Conservation (phyloP, 2,888 invertebrate genomes). For the Herminia tarsipennalis region DNA sequence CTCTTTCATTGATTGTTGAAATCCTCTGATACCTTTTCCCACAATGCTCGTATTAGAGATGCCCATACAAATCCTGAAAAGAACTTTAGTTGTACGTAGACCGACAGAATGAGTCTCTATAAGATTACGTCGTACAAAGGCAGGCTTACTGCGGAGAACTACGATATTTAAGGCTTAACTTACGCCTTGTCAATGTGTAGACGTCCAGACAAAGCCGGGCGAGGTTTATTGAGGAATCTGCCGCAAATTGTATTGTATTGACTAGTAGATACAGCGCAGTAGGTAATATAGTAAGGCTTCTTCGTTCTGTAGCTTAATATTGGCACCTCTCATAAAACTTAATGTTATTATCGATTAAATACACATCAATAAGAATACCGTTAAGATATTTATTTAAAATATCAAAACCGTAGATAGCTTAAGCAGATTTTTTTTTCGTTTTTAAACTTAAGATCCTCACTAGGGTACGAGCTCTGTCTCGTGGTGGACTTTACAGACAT, state of each 20-base stretch:
- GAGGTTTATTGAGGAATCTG: constrained; percentile 38
- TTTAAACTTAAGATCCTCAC: too few relatives aligned
- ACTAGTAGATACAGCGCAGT: background rate
- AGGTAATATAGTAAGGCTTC: background rate
- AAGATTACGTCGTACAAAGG: constrained; percentile 76
- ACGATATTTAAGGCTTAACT: constrained; percentile 76
- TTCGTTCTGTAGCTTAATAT: too few relatives aligned
- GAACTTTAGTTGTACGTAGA: constrained; percentile 56
- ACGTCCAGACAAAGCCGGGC: constrained; percentile 26
- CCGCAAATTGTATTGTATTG: constrained; percentile 10
- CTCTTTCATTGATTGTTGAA: constrained; percentile 3
- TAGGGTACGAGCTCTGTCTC: too few relatives aligned
- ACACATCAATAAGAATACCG: too few relatives aligned
- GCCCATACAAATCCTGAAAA: constrained; percentile 78
- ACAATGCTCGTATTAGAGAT: constrained; percentile 70
- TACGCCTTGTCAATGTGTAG: constrained; percentile 48
- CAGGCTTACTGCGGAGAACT: constrained; percentile 64
- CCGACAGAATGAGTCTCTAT: constrained; percentile 63
- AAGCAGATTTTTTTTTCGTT: too few relatives aligned
- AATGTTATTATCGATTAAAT: too few relatives aligned
- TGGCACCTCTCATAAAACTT: too few relatives aligned
- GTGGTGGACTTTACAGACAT: too few relatives aligned
- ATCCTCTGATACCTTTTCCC: constrained; percentile 19
- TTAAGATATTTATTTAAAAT: too few relatives aligned
- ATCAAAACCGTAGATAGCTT: too few relatives aligned